phyloP scores from a whole-genome alignment of 2,113 vertebrate species.

The Apteryx owenii region DNA sequence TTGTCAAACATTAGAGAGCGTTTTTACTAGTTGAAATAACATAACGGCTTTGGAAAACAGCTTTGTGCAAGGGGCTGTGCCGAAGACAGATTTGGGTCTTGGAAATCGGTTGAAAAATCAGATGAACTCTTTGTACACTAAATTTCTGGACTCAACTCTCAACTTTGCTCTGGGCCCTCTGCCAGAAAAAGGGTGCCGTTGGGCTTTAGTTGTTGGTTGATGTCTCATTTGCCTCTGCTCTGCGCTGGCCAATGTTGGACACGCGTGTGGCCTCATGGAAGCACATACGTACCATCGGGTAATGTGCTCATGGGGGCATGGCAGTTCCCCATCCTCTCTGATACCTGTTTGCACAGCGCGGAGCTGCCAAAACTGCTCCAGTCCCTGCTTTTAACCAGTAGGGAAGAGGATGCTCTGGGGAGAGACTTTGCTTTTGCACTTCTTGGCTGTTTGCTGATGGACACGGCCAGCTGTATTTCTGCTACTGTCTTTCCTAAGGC shows the following conservation, averaged over 20 bases:
- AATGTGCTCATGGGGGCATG: neutral
- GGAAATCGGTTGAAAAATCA: neutral
- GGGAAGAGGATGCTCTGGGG: neutral
- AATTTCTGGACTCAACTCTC: neutral
- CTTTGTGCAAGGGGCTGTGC: neutral
- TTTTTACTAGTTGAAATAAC: neutral
- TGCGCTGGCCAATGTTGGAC: neutral
- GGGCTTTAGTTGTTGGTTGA: neutral
- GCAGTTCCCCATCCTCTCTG: neutral
- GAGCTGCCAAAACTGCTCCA: neutral
- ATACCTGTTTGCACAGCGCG: fast-evolving
- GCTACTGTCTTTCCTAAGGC: neutral
- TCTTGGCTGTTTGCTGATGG: neutral
- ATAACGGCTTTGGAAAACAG: neutral
- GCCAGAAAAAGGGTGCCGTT: fast-evolving
- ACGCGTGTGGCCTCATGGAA: neutral
- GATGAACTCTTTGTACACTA: neutral
- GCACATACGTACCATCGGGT: fast-evolving
- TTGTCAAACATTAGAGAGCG: neutral
- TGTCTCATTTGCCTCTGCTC: neutral
- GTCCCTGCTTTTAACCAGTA: neutral
- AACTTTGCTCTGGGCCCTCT: neutral
- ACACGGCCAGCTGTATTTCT: neutral
- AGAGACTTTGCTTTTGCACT: neutral
- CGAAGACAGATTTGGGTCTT: neutral